These are phyloP conservation scores for Troides oblongomaculatus DNA, from an alignment of 2,888 invertebrate genomes.

Conservation along the genomic window DNA sequence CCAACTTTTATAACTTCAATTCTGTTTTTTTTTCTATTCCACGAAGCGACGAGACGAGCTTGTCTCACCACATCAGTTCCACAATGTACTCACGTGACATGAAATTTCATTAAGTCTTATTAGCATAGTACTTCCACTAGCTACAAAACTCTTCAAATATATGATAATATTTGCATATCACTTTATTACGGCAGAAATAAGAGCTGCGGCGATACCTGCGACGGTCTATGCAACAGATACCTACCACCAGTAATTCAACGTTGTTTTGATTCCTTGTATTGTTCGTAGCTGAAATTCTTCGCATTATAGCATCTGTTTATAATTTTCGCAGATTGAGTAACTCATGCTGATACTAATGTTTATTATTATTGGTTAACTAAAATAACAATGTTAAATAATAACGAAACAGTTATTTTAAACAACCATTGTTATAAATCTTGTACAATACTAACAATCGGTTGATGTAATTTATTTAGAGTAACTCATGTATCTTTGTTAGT, in stretches of 20 bases:
- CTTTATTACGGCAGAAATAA: no score
- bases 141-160: no score
- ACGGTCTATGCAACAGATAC: no score
- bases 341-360: constrained; percentile 9
- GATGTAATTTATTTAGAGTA: constrained; percentile 29
- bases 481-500: constrained; percentile 31
- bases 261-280: not conserved
- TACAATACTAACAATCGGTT: not conserved
- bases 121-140: no score
- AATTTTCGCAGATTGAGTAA: constrained; percentile 25
- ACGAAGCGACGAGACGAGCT: no score
- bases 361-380: constrained; percentile 1
- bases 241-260: constrained; percentile 10
- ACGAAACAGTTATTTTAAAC: constrained; percentile 3
- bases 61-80: no score
- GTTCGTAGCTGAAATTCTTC: not conserved
- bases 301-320: not conserved
- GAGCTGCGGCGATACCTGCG: no score
- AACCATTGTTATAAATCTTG: constrained; percentile 10
- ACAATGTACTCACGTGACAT: no score
- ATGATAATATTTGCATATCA: no score
- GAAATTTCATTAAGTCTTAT: no score
- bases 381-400: not conserved
- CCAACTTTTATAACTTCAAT: constrained; percentile 39
- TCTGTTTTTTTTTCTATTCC: no score